Percentiles rank a stretch among this genome's conserved stretches.
Conservation (phyloP, 2,888 invertebrate genomes). For the Cataglyphis cursor region DNA sequence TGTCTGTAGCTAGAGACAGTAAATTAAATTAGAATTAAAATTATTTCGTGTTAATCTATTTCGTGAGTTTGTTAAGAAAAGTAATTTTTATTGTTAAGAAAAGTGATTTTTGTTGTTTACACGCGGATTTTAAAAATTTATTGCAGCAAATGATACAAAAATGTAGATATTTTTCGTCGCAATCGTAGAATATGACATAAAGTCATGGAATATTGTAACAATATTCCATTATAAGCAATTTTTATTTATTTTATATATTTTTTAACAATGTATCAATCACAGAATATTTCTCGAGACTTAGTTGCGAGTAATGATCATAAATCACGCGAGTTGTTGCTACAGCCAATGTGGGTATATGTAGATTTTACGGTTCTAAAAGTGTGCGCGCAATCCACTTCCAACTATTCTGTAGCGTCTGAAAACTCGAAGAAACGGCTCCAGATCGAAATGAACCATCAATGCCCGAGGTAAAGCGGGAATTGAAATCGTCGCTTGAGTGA, state of each 20-base stretch:
- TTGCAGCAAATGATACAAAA: background rate
- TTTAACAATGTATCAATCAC: constrained; percentile 38
- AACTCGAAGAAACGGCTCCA: constrained; percentile 16
- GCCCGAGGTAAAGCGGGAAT: constrained; percentile 38
- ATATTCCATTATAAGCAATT: background rate
- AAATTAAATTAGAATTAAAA: constrained; percentile 25
- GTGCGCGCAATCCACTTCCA: constrained; percentile 13
- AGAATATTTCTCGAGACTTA: background rate
- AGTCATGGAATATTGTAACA: background rate
- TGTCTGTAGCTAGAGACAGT: background rate
- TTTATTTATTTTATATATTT: background rate
- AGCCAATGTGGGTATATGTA: constrained; percentile 47
- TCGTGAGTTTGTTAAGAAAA: background rate
- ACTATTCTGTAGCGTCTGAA: constrained; percentile 37
- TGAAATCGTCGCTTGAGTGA: constrained; percentile 56
- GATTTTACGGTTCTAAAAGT: constrained; percentile 55
- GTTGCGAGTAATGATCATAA: constrained; percentile 40
- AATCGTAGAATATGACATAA: background rate
- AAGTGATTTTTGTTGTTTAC: constrained; percentile 1
- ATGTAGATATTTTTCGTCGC: background rate
- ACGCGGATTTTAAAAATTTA: constrained; percentile 39
- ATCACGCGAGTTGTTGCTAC: constrained; percentile 58
- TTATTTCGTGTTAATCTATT: constrained; percentile 18
- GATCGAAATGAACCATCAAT: constrained; percentile 32
- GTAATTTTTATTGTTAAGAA: background rate